Evolutionary conservation across 2,113 vertebrate species (phyloP).

Genomic region (Syngnathus typhle): DNA sequence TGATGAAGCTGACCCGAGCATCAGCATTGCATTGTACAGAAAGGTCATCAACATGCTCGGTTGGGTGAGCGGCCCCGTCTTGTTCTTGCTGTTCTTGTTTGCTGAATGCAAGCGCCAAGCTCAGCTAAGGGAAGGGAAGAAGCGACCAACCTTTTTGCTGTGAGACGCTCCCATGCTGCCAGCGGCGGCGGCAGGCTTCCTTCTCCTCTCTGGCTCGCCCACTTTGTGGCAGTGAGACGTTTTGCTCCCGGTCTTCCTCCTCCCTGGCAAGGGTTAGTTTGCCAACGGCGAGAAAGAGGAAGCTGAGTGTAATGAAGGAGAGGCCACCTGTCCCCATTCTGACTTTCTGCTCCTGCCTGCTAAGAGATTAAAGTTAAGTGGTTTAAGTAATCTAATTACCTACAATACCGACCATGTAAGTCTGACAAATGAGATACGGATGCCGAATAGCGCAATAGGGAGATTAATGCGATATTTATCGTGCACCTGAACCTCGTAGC

Average conservation of each 20-base stretch:
- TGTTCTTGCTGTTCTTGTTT: background rate
- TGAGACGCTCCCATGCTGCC: slow-evolving; percentile 8
- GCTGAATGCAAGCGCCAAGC: background rate
- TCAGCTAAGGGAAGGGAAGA: background rate
- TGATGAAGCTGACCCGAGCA: no score
- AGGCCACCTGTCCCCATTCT: background rate
- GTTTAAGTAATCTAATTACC: background rate
- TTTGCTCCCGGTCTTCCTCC: background rate
- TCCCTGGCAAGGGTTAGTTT: background rate
- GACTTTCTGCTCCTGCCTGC: background rate
- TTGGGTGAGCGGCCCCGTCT: no score
- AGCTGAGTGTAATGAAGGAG: background rate
- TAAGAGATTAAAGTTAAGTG: background rate
- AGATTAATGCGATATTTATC: no score
- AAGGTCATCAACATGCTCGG: no score
- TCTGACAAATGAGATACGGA: no score
- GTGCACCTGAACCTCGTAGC: no score
- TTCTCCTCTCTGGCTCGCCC: background rate
- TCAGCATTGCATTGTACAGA: no score
- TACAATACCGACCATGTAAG: background rate
- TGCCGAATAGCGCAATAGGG: no score
- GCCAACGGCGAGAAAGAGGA: background rate
- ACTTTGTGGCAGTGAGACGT: background rate
- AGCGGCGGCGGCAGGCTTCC: background rate
- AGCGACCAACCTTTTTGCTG: slow-evolving; percentile 8